phyloP scores from a whole-genome alignment of 2,113 vertebrate species.

The Lepidothrix coronata region DNA sequence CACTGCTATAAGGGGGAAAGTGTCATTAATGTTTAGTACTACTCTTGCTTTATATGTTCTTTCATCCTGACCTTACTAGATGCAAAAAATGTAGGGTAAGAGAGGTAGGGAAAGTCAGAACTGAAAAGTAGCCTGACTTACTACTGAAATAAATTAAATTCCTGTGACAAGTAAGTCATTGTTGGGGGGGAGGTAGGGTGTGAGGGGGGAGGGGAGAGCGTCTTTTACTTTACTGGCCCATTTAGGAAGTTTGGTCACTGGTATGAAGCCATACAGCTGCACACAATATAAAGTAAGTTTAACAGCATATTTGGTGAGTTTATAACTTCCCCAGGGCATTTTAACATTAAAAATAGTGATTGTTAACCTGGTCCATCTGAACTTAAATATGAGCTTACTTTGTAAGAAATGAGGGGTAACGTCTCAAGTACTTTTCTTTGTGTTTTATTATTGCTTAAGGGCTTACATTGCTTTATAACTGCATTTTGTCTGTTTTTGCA shows the following conservation, averaged over 20 bases:
- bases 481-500: constrained; percentile 64
- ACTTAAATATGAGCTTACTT: constrained; percentile 78
- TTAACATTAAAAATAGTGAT: constrained; percentile 84
- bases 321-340: constrained; percentile 81
- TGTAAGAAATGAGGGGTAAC: constrained; percentile 76
- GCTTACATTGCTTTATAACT: constrained; percentile 61
- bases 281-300: constrained; percentile 81
- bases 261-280: constrained; percentile 82
- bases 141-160: constrained; percentile 68
- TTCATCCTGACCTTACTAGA: neutral
- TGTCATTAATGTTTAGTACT: neutral
- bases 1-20: neutral
- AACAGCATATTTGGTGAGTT: constrained; percentile 81
- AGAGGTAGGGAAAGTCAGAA: constrained; percentile 59
- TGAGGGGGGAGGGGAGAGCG: constrained; percentile 38
- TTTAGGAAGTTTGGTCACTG: constrained; percentile 77
- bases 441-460: constrained; percentile 70
- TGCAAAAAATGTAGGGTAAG: neutral
- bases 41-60: neutral
- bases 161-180: constrained; percentile 76
- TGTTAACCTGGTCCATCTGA: constrained; percentile 80
- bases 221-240: constrained; percentile 64
- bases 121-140: constrained; percentile 49
- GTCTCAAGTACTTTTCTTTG: constrained; percentile 68
- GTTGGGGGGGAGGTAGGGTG: constrained; percentile 55